Base-by-base conservation (phyloP, 2,888 invertebrate species). In the Sphaerophoria rueppellii region DNA sequence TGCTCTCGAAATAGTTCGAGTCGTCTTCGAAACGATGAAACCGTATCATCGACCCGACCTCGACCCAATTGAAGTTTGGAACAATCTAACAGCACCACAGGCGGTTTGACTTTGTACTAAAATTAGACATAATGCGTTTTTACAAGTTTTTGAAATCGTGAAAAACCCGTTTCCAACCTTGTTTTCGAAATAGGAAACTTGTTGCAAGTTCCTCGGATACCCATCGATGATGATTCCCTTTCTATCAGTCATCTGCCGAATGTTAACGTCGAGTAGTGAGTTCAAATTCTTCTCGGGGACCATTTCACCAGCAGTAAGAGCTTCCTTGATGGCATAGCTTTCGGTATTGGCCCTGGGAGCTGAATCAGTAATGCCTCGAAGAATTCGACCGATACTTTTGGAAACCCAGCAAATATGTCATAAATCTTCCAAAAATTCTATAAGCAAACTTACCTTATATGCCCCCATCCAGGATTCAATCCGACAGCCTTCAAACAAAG, bases 201-300 rank as follows among this genome's bases (percentile, higher is more conserved):
- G 99, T 63, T 95, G 95, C 90, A 98, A 93, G 89, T 98, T 98
- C 74, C 99, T 93, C 0, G 99, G 99, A 91, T 96, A 99, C 0
- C 99, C 99, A 89, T 99, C 99, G 73, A 99, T 94, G 76, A 99
- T 94, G 78, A 98, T 95, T 4, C 98, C 98, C 78, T 93, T 93
- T 32, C 94, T 94, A 6, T 94, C 94, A 50, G 92, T 92, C 81
- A 94, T 92, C 52, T 94, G 94, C 0, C 89, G 90, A 86, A 96
- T 93, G 37, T 96, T 95, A 1, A 93, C 93, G 78, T 96, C 95
- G 63, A 99, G 93, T 55, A 98, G 92, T 85, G 94, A 94, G 90
- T 96, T 93, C 1, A 98, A 95, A 50, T 96, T 93, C 40, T 97
- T 96, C 89, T 95, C 93, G 0, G 96, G 94, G 0, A 95, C 96